phyloP scores from a whole-genome alignment of 2,888 invertebrate species.

The Thecophora atra region DNA sequence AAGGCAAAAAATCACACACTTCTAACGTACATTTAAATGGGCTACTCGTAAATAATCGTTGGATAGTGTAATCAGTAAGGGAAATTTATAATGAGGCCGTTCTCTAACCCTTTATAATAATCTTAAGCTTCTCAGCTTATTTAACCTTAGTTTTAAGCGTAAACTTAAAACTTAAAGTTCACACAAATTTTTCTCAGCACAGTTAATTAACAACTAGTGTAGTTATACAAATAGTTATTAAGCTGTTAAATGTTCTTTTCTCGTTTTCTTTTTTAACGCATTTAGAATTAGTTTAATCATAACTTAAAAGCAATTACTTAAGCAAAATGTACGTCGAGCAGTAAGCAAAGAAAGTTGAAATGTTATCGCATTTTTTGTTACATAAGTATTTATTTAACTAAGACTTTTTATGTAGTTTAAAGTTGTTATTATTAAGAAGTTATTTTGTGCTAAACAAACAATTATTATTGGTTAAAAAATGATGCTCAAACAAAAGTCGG shows the following conservation, averaged over 20 bases:
- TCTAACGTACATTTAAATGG: slow-evolving; percentile 24
- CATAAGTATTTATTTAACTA: neutral
- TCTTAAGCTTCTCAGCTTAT: neutral
- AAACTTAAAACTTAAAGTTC: too few relatives aligned
- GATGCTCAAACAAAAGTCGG: neutral
- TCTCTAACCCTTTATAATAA: neutral
- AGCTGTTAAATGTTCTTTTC: neutral
- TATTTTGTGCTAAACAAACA: neutral
- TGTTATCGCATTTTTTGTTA: neutral
- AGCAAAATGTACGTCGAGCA: slow-evolving; percentile 7
- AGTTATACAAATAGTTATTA: neutral
- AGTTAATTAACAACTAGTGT: slow-evolving; percentile 10
- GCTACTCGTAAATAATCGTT: neutral
- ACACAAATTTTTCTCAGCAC: neutral
- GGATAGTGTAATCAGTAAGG: neutral
- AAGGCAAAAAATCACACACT: neutral
- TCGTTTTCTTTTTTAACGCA: slow-evolving; percentile 6
- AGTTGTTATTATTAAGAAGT: slow-evolving; percentile 9
- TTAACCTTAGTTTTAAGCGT: neutral
- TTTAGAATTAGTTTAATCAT: slow-evolving; percentile 15
- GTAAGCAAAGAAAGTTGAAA: neutral
- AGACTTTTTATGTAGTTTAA: slow-evolving; percentile 11
- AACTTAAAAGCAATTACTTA: neutral
- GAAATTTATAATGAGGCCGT: too few relatives aligned
- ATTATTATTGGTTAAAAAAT: too few relatives aligned